phyloP scores from a whole-genome alignment of 2,888 invertebrate genomes.

The Nomada ruficornis region DNA sequence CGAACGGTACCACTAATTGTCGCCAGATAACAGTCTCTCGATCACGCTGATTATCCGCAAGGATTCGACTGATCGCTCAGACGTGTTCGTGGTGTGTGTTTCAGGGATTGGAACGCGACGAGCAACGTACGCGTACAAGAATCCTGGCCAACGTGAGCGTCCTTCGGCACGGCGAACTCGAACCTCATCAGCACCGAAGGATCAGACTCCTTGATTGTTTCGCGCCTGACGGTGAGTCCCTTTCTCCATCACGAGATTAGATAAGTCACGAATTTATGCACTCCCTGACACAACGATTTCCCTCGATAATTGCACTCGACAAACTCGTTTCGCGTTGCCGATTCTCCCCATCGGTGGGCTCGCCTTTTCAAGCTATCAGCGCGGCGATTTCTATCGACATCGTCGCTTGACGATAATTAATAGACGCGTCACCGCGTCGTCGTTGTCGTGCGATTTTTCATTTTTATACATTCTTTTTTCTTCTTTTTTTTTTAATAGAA shows the following conservation, averaged over 20 bases:
- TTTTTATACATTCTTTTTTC: background rate
- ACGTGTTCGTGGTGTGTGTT: slow-evolving; percentile 75
- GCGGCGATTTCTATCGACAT: slow-evolving; percentile 29
- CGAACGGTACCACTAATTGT: slow-evolving; percentile 39
- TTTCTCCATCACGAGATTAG: slow-evolving; percentile 47
- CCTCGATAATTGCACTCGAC: slow-evolving; percentile 8
- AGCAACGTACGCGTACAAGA: slow-evolving; percentile 83
- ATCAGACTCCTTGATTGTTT: slow-evolving; percentile 81
- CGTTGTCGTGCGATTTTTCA: background rate
- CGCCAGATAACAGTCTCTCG: slow-evolving; percentile 62
- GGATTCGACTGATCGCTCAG: slow-evolving; percentile 70
- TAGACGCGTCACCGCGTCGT: background rate
- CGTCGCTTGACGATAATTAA: slow-evolving; percentile 18
- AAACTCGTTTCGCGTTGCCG: slow-evolving; percentile 6
- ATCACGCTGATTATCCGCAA: slow-evolving; percentile 60
- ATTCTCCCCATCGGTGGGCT: slow-evolving; percentile 12
- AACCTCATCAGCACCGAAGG: slow-evolving; percentile 80
- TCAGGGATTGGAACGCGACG: slow-evolving; percentile 84
- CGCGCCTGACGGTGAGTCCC: slow-evolving; percentile 82
- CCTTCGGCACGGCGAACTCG: slow-evolving; percentile 78
- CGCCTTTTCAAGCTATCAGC: background rate
- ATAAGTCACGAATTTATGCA: slow-evolving; percentile 24
- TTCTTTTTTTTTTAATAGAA: too few relatives aligned
- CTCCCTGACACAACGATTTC: slow-evolving; percentile 12
- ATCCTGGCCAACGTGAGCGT: slow-evolving; percentile 84